phyloP scores from a whole-genome alignment of 2,113 vertebrate species.

The Centropus bengalensis region DNA sequence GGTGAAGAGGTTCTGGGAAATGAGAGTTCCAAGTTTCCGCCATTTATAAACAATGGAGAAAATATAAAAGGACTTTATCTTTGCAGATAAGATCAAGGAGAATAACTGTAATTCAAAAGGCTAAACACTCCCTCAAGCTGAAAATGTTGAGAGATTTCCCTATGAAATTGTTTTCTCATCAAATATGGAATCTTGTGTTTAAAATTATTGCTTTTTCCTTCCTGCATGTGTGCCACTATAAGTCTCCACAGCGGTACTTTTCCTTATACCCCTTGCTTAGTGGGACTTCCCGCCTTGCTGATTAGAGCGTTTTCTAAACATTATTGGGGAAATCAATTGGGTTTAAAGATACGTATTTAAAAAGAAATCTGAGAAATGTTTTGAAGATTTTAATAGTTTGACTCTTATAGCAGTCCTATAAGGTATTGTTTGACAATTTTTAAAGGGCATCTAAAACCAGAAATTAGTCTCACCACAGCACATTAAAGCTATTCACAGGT shows the following conservation, averaged over 20 bases:
- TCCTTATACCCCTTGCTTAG: background rate
- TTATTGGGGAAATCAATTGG: background rate
- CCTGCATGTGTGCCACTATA: background rate
- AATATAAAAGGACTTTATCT: background rate
- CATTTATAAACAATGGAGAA: background rate
- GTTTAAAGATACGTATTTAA: background rate
- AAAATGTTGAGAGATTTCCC: background rate
- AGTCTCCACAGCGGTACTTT: background rate
- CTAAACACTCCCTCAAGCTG: background rate
- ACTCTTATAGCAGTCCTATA: background rate
- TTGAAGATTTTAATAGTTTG: background rate
- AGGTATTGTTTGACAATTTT: background rate
- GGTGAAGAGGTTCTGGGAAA: background rate
- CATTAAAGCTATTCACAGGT: background rate
- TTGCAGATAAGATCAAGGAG: background rate
- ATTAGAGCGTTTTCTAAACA: background rate
- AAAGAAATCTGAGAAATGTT: background rate
- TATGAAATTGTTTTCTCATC: background rate
- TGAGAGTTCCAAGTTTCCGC: background rate
- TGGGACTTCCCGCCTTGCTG: rapidly evolving
- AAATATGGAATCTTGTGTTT: background rate
- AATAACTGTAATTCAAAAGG: background rate
- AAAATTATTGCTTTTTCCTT: background rate
- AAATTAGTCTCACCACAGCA: background rate
- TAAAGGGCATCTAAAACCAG: background rate